Conservation (phyloP, 2,113 vertebrate genomes). For the Peromyscus maniculatus region DNA sequence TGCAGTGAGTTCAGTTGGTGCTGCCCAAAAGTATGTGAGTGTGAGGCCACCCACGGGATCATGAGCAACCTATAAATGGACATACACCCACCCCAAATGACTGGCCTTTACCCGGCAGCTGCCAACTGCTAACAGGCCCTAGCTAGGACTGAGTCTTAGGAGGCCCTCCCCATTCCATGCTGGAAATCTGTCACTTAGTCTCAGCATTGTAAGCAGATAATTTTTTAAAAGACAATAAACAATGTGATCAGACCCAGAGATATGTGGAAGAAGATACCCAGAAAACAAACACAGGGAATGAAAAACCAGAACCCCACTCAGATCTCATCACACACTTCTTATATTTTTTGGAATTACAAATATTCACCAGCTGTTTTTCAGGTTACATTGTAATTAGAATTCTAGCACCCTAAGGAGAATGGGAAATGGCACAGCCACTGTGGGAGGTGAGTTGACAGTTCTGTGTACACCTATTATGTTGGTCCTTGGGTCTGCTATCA, state of each 20-base stretch:
- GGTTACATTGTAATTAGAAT: not conserved
- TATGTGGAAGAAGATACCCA: not conserved
- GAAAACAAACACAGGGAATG: slow-evolving; percentile 10
- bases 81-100: not conserved
- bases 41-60: too few species aligned
- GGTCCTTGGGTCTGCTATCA: not conserved
- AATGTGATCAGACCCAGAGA: not conserved
- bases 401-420: not conserved
- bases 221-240: not conserved
- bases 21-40: too few species aligned
- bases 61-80: too few species aligned
- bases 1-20: not conserved
- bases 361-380: not conserved
- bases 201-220: not conserved
- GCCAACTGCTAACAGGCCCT: not conserved
- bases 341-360: slow-evolving; percentile 35
- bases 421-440: not conserved
- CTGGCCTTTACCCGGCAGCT: not conserved
- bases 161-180: not conserved
- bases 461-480: not conserved
- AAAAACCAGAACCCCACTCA: slow-evolving; percentile 21
- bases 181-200: not conserved
- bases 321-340: not conserved
- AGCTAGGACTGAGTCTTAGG: not conserved
- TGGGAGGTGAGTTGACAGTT: not conserved